Evolutionary conservation across 2,797 vertebrate genomes (phyloP).

Genomic region (Linurgus olivaceus): DNA sequence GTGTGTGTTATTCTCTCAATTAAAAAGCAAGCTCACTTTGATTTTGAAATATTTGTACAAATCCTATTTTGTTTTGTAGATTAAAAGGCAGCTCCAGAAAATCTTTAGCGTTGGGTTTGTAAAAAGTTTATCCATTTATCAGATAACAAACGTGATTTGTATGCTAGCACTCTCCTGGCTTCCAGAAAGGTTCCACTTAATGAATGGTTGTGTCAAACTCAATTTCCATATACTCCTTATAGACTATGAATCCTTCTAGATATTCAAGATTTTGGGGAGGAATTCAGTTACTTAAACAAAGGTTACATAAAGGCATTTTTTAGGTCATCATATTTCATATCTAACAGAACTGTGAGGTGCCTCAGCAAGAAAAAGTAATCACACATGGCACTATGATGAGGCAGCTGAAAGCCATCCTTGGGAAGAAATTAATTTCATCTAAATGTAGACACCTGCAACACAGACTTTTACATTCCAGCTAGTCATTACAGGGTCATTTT

Average conservation of each 20-base stretch:
- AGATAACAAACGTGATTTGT: background rate
- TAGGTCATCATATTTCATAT: background rate
- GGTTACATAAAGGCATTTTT: background rate
- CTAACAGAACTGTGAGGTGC: background rate
- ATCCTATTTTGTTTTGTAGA: background rate
- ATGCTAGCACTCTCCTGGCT: background rate
- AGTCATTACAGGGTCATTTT: slow-evolving; percentile 33
- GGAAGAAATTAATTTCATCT: slow-evolving; percentile 12
- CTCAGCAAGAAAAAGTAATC: background rate
- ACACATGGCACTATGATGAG: background rate
- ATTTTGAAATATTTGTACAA: background rate
- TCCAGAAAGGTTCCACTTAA: background rate
- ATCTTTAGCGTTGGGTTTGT: background rate
- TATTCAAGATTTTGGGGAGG: background rate
- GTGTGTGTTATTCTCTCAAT: background rate
- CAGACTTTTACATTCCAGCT: background rate
- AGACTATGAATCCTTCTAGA: background rate
- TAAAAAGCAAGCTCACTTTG: background rate
- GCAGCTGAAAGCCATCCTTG: background rate
- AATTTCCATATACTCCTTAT: background rate
- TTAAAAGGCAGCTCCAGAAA: background rate
- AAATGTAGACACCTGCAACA: slow-evolving; percentile 1
- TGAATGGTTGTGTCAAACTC: background rate
- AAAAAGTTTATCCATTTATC: background rate
- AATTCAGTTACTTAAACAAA: background rate